Conservation (phyloP, 2,888 invertebrate species). For the Aquatica leii region DNA sequence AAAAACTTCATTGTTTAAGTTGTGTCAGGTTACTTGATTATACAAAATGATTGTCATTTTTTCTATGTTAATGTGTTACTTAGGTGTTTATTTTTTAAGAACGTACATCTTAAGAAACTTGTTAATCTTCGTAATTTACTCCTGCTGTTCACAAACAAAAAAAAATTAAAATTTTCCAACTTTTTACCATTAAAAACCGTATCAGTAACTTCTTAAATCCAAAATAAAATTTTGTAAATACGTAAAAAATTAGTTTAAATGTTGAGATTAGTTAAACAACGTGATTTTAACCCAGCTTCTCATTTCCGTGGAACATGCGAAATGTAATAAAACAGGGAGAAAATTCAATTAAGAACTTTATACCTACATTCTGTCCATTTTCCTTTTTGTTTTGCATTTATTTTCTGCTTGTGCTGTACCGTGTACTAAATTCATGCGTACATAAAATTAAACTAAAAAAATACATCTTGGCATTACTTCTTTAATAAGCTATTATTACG, state of each 20-base stretch:
- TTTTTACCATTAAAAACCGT: no score
- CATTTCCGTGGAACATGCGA: constrained; percentile 10
- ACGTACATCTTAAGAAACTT: no score
- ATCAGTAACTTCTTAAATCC: not conserved
- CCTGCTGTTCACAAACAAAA: no score
- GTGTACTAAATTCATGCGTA: constrained; percentile 17
- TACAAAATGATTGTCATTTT: no score
- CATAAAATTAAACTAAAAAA: constrained; percentile 16
- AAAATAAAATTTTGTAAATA: not conserved
- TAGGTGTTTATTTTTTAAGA: no score
- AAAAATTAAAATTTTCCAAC: no score
- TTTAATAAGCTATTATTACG: no score
- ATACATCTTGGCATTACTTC: no score
- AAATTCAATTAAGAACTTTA: constrained; percentile 28
- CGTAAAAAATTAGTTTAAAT: not conserved
- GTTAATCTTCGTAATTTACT: no score
- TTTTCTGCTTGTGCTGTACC: constrained; percentile 19
- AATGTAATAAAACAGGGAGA: constrained; percentile 28
- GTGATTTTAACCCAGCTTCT: constrained; percentile 9
- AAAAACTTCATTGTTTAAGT: no score
- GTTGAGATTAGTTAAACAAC: not conserved
- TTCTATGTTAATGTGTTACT: no score
- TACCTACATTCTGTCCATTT: constrained; percentile 27
- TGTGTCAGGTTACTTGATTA: no score
- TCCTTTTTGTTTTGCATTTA: constrained; percentile 27